A percentile compares a stretch with the other conserved stretches of the same genome.
phyloP scores from a whole-genome alignment of 1,140 invertebrate species.

The Ceratoteleas bidentatus region DNA sequence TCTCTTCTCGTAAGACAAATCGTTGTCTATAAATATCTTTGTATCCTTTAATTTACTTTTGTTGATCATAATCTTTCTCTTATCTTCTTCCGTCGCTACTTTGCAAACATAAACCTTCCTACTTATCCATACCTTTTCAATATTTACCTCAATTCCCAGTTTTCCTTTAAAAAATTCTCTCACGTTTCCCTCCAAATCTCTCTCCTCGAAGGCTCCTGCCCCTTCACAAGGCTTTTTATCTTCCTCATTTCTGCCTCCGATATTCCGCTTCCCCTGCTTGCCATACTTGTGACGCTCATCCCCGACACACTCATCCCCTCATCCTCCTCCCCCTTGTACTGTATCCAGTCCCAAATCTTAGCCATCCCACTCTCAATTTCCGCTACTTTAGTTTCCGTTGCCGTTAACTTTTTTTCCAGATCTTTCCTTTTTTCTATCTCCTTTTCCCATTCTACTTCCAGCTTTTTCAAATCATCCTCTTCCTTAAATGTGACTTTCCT shows the following conservation, averaged over 20 bases:
- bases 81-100: slow-evolving; percentile 1
- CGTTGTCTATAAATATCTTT: slow-evolving; percentile 46
- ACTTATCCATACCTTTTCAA: slow-evolving; percentile 6
- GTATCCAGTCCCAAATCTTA: no score
- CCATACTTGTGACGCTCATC: neutral
- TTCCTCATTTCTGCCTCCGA: slow-evolving; percentile 1
- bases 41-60: slow-evolving; percentile 28
- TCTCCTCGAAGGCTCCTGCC: neutral
- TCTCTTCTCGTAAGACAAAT: slow-evolving; percentile 39
- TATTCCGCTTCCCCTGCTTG: neutral
- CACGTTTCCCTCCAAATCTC: slow-evolving; percentile 1
- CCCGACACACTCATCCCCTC: no score
- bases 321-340: no score
- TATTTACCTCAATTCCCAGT: neutral
- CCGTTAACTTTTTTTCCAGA: no score
- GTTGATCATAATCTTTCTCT: slow-evolving; percentile 23
- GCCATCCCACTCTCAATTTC: no score
- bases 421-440: no score
- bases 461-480: no score
- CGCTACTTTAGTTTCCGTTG: no score
- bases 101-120: neutral
- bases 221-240: slow-evolving; percentile 3
- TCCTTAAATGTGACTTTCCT: no score
- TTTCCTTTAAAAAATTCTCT: neutral
- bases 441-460: no score